phyloP scores from a whole-genome alignment of 2,797 vertebrate species.

The Poecilia wingei region DNA sequence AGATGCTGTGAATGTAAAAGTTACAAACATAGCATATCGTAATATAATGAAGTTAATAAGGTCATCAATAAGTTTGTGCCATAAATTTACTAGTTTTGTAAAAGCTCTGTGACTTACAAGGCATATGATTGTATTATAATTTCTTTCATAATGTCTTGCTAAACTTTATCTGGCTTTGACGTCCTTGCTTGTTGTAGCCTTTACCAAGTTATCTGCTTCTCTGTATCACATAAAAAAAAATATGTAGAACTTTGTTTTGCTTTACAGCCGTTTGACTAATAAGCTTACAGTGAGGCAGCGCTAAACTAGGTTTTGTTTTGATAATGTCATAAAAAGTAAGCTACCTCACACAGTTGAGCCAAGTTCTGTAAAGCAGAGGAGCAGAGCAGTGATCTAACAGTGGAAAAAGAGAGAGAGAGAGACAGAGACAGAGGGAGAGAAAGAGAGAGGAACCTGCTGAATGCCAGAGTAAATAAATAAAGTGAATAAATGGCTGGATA shows the following conservation, averaged over 20 bases:
- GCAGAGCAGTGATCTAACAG: slow-evolving; percentile 20
- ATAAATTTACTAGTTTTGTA: too few relatives aligned
- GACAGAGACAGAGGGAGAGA: slow-evolving; percentile 7
- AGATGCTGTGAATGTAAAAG: neutral
- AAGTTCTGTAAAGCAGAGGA: slow-evolving; percentile 33
- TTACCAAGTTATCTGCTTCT: neutral
- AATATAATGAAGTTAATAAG: neutral
- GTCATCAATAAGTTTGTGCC: neutral
- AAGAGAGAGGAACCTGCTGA: slow-evolving; percentile 62
- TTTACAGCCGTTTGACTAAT: neutral
- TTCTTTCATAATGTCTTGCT: neutral
- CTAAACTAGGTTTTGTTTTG: slow-evolving; percentile 12
- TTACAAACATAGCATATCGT: neutral
- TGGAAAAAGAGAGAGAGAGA: slow-evolving; percentile 18
- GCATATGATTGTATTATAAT: neutral
- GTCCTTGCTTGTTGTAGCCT: neutral
- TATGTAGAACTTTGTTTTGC: neutral
- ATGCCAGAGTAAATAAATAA: slow-evolving; percentile 67
- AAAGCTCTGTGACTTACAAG: neutral
- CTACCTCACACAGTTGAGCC: slow-evolving; percentile 43
- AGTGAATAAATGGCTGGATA: slow-evolving; percentile 67
- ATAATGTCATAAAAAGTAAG: slow-evolving; percentile 44
- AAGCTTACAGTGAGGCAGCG: neutral
- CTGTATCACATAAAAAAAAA: neutral
- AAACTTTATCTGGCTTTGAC: neutral